These are phyloP conservation scores for Macaca nemestrina DNA, from an alignment of 2,113 vertebrate genomes.

Conservation along the genomic window DNA sequence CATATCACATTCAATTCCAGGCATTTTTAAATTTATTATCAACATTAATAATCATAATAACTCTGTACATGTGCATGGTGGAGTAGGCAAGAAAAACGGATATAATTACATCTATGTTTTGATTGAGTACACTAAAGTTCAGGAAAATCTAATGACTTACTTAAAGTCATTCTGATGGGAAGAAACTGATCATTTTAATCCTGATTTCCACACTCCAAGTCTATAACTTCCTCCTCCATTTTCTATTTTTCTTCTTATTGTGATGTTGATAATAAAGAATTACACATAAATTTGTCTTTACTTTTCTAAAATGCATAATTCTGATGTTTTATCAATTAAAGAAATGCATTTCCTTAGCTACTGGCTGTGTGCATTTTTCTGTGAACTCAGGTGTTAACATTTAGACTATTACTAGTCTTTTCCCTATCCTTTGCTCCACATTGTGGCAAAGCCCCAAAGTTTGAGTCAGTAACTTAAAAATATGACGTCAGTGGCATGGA, in stretches of 20 bases:
- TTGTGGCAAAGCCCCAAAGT: not conserved
- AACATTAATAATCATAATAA: not conserved
- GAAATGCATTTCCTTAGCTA: not conserved
- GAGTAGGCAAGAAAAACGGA: not conserved
- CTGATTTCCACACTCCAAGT: not conserved
- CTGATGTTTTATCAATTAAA: not conserved
- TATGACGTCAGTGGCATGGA: not conserved
- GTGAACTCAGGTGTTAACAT: slow-evolving; percentile 6
- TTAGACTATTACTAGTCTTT: not conserved
- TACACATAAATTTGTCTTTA: not conserved
- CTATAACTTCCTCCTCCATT: not conserved
- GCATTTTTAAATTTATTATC: not conserved
- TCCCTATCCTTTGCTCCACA: not conserved
- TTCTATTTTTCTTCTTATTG: not conserved
- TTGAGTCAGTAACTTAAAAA: not conserved
- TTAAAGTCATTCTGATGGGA: not conserved
- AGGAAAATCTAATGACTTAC: not conserved
- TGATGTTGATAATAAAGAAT: not conserved
- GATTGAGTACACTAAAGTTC: not conserved
- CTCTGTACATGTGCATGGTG: not conserved
- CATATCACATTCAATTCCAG: not conserved
- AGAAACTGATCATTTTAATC: not conserved
- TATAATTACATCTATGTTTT: not conserved
- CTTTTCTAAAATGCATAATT: not conserved
- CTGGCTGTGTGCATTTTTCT: not conserved